Evolutionary conservation across 2,888 invertebrate genomes (phyloP), one percentile per base, ranked within the genome.

Genomic region (Andrena flavipes): DNA sequence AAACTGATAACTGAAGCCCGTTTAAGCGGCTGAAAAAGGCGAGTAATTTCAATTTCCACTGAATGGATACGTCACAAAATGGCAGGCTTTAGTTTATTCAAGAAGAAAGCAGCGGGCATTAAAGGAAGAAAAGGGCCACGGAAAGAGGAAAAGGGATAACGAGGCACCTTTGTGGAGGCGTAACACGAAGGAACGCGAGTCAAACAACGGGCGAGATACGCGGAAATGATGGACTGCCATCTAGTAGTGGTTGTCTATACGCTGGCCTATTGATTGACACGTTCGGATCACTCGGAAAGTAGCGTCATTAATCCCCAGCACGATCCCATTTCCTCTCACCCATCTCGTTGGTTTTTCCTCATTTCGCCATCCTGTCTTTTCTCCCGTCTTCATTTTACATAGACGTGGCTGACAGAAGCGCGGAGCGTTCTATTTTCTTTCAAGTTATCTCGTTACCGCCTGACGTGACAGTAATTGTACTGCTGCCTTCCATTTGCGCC

Each of bases 231-330:
- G 75, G 75, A 56, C 48, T 23, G 72, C 77, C 78, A 84, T 84
- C 79, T 60, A 65, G 75, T 68, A 75, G 65, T 33, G 68, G 63
- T 59, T 67, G 80, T 74, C 80, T 60, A 63, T 42, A 13, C 26
- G 20, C 26, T 48, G 51, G 20, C 20, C 68, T 65, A 80, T 79
- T 79, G 86, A 87, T 82, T 80, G 86, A 84, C 84, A 60, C 82
- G 76, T 86, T 80, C 76, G 76, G 84, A 82, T 84, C 84, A 60
- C 62, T 65, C 60, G 75, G 65, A 79, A 86, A 87, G 88, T 88
- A 74, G 88, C 82, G 59, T 82, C 86, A 76, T 87, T 87, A 88
- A 82, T 76, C 80, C 63, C 23, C 68, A 64, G 82, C 87, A 86
- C 87, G 88, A 83, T 83, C 49, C 75, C 65, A 67, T 75, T 76